Conservation (phyloP, 2,797 vertebrate genomes). For the Lithobates pipiens region DNA sequence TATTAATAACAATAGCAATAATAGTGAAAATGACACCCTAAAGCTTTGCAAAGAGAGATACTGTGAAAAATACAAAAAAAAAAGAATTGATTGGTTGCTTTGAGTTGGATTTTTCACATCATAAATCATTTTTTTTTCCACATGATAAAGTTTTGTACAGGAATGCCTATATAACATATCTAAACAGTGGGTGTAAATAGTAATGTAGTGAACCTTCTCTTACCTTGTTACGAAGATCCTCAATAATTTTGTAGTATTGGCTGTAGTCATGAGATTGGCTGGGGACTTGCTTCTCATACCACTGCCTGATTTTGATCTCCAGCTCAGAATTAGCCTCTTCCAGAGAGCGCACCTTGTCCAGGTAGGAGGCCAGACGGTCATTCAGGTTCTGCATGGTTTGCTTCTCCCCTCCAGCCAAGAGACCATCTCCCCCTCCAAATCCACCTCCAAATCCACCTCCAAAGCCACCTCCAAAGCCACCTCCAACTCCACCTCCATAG, state of each 20-base stretch:
- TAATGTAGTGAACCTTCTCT: neutral
- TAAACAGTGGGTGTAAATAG: neutral
- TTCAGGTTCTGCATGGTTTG: conserved; percentile 92
- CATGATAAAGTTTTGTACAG: too few species aligned
- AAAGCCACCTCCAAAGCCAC: neutral
- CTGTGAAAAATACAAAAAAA: too few species aligned
- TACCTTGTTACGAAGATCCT: conserved; percentile 87
- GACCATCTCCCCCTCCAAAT: conserved; percentile 66
- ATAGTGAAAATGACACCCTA: too few species aligned
- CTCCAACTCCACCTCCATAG: conserved; percentile 58
- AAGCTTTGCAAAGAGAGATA: too few species aligned
- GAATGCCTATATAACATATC: neutral
- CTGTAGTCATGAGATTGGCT: conserved; percentile 76
- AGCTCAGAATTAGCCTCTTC: conserved; percentile 76
- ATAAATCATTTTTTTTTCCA: neutral
- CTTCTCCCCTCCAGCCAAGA: conserved; percentile 79
- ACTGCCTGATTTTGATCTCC: conserved; percentile 82
- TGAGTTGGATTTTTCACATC: neutral
- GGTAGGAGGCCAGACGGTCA: conserved; percentile 85
- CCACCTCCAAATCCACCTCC: conserved; percentile 52
- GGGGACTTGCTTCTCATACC: conserved; percentile 80
- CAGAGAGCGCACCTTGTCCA: conserved; percentile 86
- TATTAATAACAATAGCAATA: too few species aligned
- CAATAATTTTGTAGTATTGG: conserved; percentile 73
- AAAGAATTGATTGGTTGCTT: too few species aligned